A percentile compares a stretch with the other conserved stretches of the same genome.
Evolutionary conservation across 2,888 invertebrate species (phyloP).

Genomic region (Acronicta leporina): DNA sequence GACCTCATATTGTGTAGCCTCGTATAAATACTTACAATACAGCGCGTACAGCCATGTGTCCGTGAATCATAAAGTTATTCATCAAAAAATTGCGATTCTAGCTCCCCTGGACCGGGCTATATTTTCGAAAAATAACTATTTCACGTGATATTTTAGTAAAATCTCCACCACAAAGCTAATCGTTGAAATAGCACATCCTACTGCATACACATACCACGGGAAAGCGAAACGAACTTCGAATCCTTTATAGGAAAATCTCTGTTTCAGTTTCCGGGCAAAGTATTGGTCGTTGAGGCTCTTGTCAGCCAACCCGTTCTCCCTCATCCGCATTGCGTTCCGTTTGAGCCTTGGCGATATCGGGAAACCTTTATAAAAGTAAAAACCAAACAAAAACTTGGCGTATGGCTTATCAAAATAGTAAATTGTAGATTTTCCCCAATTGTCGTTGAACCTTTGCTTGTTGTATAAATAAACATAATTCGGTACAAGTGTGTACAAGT

Average conservation of each 20-base stretch:
- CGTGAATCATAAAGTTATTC: too few species aligned
- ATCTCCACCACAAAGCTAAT: constrained; percentile 39
- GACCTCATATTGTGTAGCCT: too few species aligned
- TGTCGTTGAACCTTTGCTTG: constrained; percentile 30
- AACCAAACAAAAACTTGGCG: constrained; percentile 18
- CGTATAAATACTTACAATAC: too few species aligned
- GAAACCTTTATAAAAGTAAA: constrained; percentile 49
- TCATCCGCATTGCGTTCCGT: constrained; percentile 28
- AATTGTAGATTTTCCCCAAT: constrained; percentile 40
- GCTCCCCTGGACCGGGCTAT: too few species aligned
- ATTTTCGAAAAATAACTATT: constrained; percentile 1
- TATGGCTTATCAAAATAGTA: constrained; percentile 37
- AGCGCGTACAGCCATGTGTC: too few species aligned
- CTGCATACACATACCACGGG: constrained; percentile 45
- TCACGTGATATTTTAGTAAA: constrained; percentile 10
- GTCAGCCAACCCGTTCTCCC: constrained; percentile 42
- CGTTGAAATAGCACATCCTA: constrained; percentile 35
- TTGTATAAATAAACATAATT: constrained; percentile 32
- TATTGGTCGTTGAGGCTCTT: constrained; percentile 36
- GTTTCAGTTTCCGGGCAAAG: constrained; percentile 25
- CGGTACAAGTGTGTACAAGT: constrained; percentile 35
- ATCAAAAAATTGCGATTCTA: too few species aligned
- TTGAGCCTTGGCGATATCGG: constrained; percentile 29
- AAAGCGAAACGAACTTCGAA: constrained; percentile 38
- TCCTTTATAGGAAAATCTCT: constrained; percentile 27